phyloP scores from a whole-genome alignment of 2,888 invertebrate genomes.

The Maniola hyperantus region DNA sequence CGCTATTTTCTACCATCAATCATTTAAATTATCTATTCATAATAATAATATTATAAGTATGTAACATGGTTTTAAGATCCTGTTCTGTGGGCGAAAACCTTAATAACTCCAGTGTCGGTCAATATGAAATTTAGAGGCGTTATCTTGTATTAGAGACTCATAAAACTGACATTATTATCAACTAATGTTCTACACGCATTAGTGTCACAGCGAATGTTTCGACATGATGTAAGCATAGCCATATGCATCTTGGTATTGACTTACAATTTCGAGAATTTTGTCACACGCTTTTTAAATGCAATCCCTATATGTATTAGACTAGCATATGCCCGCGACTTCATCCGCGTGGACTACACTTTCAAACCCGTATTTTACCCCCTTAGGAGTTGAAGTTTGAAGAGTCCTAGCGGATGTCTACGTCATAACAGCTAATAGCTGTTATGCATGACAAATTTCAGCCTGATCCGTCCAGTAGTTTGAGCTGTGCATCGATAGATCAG shows the following conservation, averaged over 20 bases:
- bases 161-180: slow-evolving; percentile 72
- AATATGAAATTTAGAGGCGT: slow-evolving; percentile 53
- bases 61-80: background rate
- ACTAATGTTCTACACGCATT: slow-evolving; percentile 73
- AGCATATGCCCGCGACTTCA: too few relatives aligned
- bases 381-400: too few relatives aligned
- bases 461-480: too few relatives aligned
- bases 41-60: background rate
- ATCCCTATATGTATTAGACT: background rate
- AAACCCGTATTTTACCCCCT: too few relatives aligned
- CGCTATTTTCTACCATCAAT: background rate
- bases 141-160: slow-evolving; percentile 61
- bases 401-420: too few relatives aligned
- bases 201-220: slow-evolving; percentile 72
- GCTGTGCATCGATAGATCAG: too few relatives aligned
- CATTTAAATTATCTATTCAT: background rate
- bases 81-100: slow-evolving; percentile 10
- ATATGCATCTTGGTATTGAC: slow-evolving; percentile 46
- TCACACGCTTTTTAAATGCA: slow-evolving; percentile 26
- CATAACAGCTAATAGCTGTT: too few relatives aligned
- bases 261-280: slow-evolving; percentile 32
- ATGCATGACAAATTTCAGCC: too few relatives aligned
- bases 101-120: slow-evolving; percentile 19
- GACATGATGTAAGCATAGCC: slow-evolving; percentile 56
- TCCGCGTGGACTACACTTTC: too few relatives aligned